A percentile compares a stretch with the other conserved stretches of the same genome.
Conservation (phyloP, 1,140 invertebrate genomes). For the Limonius californicus region DNA sequence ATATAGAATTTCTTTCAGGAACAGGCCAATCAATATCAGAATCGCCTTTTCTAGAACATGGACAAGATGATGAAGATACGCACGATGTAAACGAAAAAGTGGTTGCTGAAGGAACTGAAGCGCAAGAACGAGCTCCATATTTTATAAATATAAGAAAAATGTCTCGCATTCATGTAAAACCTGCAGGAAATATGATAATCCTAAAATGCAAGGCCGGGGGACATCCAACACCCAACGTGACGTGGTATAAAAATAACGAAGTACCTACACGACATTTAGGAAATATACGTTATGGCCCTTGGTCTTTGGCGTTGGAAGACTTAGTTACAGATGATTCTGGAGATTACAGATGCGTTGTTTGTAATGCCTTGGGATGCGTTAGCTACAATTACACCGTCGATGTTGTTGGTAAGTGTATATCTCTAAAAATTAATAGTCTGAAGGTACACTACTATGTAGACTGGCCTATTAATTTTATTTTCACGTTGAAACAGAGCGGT, state of each 20-base stretch:
- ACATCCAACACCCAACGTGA: constrained; percentile 41
- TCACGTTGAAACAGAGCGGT: constrained; percentile 56
- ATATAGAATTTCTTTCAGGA: constrained; percentile 4
- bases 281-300: constrained; percentile 52
- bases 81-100: background rate
- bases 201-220: constrained; percentile 62
- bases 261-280: constrained; percentile 68
- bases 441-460: too few species aligned
- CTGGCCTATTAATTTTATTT: background rate
- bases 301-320: constrained; percentile 69
- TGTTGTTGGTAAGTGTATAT: constrained; percentile 63
- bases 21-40: background rate
- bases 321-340: constrained; percentile 72
- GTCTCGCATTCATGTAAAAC: constrained; percentile 54
- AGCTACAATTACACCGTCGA: constrained; percentile 69
- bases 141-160: constrained; percentile 48
- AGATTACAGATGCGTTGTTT: constrained; percentile 81
- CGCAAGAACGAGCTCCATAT: constrained; percentile 19
- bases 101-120: background rate
- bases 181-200: constrained; percentile 63
- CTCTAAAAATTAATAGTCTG: background rate
- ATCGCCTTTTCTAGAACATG: background rate
- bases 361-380: constrained; percentile 74
- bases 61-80: background rate
- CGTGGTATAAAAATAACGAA: constrained; percentile 56